Evolutionary conservation across 1,140 invertebrate species (phyloP).

Genomic region (Nephila pilipes): DNA sequence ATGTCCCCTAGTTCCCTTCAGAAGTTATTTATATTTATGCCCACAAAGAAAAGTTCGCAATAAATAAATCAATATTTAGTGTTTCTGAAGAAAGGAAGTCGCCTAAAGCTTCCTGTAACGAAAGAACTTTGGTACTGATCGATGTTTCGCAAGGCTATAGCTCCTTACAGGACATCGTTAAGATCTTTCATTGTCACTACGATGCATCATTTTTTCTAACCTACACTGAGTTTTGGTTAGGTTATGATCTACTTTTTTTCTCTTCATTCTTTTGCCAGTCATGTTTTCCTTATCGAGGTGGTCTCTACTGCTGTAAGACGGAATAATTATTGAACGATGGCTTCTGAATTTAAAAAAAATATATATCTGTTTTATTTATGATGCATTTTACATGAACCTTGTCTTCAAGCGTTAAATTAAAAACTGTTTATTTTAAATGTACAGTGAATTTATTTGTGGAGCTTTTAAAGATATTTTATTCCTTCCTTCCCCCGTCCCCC

Average conservation of each 20-base stretch:
- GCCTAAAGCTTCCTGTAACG: constrained; percentile 57
- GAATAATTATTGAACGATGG: neutral
- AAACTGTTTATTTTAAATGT: too few relatives aligned
- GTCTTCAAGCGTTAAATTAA: too few relatives aligned
- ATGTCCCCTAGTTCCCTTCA: neutral
- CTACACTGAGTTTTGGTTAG: constrained; percentile 32
- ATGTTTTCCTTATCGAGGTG: neutral
- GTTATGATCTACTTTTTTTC: neutral
- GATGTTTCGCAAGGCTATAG: constrained; percentile 43
- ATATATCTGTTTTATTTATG: too few relatives aligned
- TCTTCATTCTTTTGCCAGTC: neutral
- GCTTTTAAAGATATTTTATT: too few relatives aligned
- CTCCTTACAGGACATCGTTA: constrained; percentile 43
- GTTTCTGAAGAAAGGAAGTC: constrained; percentile 45
- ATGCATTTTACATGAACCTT: too few relatives aligned
- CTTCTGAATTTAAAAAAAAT: neutral
- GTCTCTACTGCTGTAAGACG: too few relatives aligned
- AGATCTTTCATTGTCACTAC: constrained; percentile 63
- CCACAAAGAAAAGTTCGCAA: constrained; percentile 62
- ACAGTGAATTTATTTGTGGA: too few relatives aligned
- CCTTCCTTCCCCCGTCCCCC: too few relatives aligned
- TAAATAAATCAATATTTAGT: constrained; percentile 75
- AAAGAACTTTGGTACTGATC: constrained; percentile 53
- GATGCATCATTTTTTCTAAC: constrained; percentile 50
- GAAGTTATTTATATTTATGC: constrained; percentile 67